Evolutionary conservation across 2,797 vertebrate species (phyloP).

Genomic region (Tenualosa ilisha): DNA sequence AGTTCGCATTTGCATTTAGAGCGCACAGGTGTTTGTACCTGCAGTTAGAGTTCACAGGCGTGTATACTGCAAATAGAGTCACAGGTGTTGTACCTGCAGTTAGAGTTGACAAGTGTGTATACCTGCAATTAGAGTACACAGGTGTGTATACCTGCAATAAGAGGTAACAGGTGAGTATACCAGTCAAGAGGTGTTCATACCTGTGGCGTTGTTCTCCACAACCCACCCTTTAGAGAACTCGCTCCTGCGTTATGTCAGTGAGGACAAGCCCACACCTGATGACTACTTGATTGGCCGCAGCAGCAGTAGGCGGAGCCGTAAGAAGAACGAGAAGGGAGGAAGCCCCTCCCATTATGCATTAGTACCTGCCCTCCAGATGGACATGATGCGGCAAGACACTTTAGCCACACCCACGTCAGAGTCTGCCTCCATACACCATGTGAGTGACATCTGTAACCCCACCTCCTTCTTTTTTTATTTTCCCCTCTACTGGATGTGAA

Average conservation of each 20-base stretch:
- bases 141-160: not conserved
- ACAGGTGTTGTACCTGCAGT: not conserved
- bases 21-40: no score
- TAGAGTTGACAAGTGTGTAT: not conserved
- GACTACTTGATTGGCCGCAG: slow-evolving; percentile 93
- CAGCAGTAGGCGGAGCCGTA: slow-evolving; percentile 88
- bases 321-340: slow-evolving; percentile 87
- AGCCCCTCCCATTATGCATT: slow-evolving; percentile 93
- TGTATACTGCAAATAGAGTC: not conserved
- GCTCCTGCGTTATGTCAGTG: slow-evolving; percentile 90
- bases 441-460: slow-evolving; percentile 56
- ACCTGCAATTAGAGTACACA: not conserved
- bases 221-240: slow-evolving; percentile 78
- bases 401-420: slow-evolving; percentile 79
- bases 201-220: not conserved
- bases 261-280: slow-evolving; percentile 89
- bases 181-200: not conserved
- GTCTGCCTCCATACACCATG: slow-evolving; percentile 78
- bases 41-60: not conserved
- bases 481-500: not conserved
- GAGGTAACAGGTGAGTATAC: not conserved
- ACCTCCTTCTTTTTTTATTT: no score
- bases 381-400: slow-evolving; percentile 85
- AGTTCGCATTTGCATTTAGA: no score
- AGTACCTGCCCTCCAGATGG: slow-evolving; percentile 92